Base-by-base conservation (phyloP, 2,888 invertebrate genomes). In the Aphodius sticticus region DNA sequence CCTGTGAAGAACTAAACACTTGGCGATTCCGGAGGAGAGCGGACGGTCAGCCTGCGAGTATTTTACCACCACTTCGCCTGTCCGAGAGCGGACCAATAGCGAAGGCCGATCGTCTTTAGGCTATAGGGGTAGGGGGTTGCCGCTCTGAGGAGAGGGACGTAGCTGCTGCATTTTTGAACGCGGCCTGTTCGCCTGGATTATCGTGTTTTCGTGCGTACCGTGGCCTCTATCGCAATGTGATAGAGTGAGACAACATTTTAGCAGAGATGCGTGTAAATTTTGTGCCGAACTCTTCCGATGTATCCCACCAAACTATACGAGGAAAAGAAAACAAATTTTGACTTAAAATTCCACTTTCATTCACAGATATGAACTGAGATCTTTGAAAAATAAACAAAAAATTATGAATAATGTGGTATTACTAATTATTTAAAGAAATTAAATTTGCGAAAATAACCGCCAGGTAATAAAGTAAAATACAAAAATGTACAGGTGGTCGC, bases 131-230 rank as follows among this genome's bases (percentile, higher is more conserved):
- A 70, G 80, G 80, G 80, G 75, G 74, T 69, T 36, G 70, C 77
- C 75, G 79, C 70, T 80, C 82, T 81, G 80, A 74, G 80, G 82
- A 82, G 76, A 78, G 86, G 88, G 88, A 87, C 86, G 86, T 86
- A 87, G 88, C 87, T 87, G 88, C 88, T 88, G 88, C 87, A 88
- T 88, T 88, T 88, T 88, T 88, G 87, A 88, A 87, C 87, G 85
- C 76, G 79, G 79, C 80, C 81, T 82, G 80, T 83, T 82, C 81
- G 81, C 81, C 80, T 72, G 80, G 81, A 82, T 82, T 83, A 83
- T 82, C 79, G 80, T 82, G 81, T 81, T 83, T 69, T 72, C 78
- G 69, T 72, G 69, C 75, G 15, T 69, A 69, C 75, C 76, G 26
- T 69, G 15, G 15, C 76, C 69, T 76, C 6, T 12, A 53, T 53